Conservation (phyloP, 2,888 invertebrate species). For the Synergus itoensis region DNA sequence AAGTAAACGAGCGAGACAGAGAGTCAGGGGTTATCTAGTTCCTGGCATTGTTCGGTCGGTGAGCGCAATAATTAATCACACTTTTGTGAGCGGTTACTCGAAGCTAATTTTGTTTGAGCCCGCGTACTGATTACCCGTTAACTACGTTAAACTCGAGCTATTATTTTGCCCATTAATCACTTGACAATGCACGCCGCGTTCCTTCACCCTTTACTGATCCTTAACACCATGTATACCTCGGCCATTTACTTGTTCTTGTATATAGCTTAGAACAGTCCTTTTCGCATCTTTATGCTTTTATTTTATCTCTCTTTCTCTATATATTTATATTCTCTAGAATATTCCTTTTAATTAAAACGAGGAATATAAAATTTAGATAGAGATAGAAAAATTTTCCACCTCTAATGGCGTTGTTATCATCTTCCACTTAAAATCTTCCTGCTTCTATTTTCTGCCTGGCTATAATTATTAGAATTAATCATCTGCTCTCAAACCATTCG, state of each 20-base stretch:
- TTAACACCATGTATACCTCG: constrained; percentile 1
- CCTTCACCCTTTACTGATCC: constrained; percentile 47
- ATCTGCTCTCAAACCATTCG: background rate
- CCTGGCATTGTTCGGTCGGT: constrained; percentile 28
- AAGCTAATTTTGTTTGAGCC: constrained; percentile 64
- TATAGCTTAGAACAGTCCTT: background rate
- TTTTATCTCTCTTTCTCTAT: background rate
- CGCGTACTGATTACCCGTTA: constrained; percentile 61
- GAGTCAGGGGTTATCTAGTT: constrained; percentile 31
- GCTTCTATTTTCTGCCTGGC: background rate
- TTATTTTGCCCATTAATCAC: constrained; percentile 65
- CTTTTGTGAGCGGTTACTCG: constrained; percentile 60
- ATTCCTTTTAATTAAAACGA: background rate
- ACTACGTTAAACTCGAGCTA: constrained; percentile 64
- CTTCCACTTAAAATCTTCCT: background rate
- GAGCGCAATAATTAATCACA: constrained; percentile 64
- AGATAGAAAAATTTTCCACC: background rate
- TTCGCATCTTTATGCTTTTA: background rate
- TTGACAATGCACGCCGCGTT: constrained; percentile 52
- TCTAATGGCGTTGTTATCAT: background rate
- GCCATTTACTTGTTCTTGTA: background rate
- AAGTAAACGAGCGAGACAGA: constrained; percentile 19
- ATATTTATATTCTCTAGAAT: background rate
- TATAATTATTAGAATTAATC: background rate
- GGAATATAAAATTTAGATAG: background rate